A percentile compares a stretch with the other conserved stretches of the same genome.
Evolutionary conservation across 2,797 vertebrate genomes (phyloP).

Genomic region (Lepidocolaptes lacrymiger): DNA sequence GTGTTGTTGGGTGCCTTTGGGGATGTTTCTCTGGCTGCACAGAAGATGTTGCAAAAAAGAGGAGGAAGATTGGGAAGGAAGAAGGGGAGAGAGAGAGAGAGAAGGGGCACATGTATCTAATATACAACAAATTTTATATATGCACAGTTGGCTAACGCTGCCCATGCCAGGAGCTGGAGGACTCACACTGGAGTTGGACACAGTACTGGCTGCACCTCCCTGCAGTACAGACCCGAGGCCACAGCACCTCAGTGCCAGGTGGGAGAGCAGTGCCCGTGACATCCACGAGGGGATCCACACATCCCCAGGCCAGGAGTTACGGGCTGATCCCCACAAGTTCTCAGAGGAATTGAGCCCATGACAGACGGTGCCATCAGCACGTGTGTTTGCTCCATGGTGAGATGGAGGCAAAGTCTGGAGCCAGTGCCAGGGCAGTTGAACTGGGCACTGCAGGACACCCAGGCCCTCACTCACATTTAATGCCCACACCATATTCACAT

Average conservation of each 20-base stretch:
- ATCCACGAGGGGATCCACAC: rapidly evolving
- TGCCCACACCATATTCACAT: background rate
- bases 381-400: rapidly evolving
- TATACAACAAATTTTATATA: background rate
- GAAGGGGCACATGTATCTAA: background rate
- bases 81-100: background rate
- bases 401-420: background rate
- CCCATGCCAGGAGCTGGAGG: background rate
- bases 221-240: background rate
- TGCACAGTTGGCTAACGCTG: background rate
- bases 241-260: background rate
- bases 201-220: background rate
- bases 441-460: background rate
- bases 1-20: background rate
- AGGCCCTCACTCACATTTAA: background rate
- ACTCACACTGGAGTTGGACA: background rate
- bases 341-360: background rate
- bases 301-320: rapidly evolving
- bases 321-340: background rate
- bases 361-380: rapidly evolving
- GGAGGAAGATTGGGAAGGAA: rapidly evolving
- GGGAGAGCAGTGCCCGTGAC: rapidly evolving
- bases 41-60: background rate
- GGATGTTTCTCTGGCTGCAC: background rate
- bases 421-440: background rate